These are phyloP conservation scores for Chelon auratus DNA, from an alignment of 2,797 vertebrate species.

Conservation along the genomic window DNA sequence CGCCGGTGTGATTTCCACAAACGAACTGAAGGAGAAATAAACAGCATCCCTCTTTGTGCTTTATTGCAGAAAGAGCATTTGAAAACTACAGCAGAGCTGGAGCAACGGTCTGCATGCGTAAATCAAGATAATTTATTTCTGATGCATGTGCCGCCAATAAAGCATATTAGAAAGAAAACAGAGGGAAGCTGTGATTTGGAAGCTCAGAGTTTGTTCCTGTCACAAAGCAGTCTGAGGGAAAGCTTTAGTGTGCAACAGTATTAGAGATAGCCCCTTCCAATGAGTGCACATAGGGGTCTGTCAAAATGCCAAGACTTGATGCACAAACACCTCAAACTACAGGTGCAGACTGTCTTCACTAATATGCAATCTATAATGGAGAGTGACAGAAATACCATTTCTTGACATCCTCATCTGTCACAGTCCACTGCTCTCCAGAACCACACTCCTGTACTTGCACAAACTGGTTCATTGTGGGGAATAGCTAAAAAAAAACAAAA, in stretches of 20 bases:
- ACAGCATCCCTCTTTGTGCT: conserved; percentile 17
- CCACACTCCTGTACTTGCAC: not conserved
- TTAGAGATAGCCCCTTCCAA: not conserved
- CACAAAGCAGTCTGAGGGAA: conserved; percentile 2
- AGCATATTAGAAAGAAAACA: conserved; percentile 11
- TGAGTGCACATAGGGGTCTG: not conserved
- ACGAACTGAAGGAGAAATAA: conserved; percentile 17
- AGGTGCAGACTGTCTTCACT: not conserved
- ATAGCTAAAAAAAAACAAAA: conserved; percentile 2
- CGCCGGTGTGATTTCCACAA: conserved; percentile 12
- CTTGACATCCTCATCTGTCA: not conserved
- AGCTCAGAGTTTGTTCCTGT: conserved; percentile 22
- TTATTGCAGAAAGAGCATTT: not conserved
- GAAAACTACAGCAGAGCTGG: not conserved
- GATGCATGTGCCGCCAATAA: conserved; percentile 27
- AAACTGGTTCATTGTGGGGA: not conserved
- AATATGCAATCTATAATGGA: not conserved
- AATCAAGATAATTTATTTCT: conserved; percentile 27
- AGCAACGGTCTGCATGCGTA: not conserved
- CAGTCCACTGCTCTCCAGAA: not conserved
- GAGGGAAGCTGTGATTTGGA: conserved; percentile 16
- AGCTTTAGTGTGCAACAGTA: conserved; percentile 5
- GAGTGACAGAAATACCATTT: not conserved
- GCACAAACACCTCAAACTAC: conserved; percentile 5
- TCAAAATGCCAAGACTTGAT: conserved; percentile 1